phyloP scores from a whole-genome alignment of 1,140 invertebrate genomes.

The Drosophila sproati region DNA sequence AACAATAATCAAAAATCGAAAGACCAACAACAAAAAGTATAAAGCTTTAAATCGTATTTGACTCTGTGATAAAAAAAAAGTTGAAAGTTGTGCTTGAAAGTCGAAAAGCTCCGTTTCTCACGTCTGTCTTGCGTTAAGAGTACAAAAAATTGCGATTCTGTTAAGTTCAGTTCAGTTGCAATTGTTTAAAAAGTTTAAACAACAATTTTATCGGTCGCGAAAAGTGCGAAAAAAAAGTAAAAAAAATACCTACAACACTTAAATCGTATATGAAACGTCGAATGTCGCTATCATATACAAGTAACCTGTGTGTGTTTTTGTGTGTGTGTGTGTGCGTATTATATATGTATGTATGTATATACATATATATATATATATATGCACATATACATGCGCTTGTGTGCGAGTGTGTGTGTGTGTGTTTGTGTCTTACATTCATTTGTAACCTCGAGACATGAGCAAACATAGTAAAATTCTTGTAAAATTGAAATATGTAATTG shows the following conservation, averaged over 20 bases:
- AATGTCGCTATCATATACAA: conserved; percentile 27
- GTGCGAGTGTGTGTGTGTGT: conserved; percentile 58
- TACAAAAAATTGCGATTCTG: conserved; percentile 38
- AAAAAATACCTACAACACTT: conserved; percentile 37
- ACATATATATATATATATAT: conserved; percentile 14
- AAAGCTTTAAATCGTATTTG: conserved; percentile 33
- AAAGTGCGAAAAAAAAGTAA: conserved; percentile 67
- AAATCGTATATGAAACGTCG: conserved; percentile 31
- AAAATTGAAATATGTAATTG: conserved; percentile 41
- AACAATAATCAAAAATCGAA: conserved; percentile 28
- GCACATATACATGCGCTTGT: conserved; percentile 39
- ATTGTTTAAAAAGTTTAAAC: conserved; percentile 35
- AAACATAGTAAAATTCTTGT: conserved; percentile 33
- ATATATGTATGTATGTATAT: conserved; percentile 22
- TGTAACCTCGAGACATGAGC: conserved; percentile 22
- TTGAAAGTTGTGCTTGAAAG: conserved; percentile 49
- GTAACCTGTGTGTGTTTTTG: conserved; percentile 7
- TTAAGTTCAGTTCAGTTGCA: conserved; percentile 20
- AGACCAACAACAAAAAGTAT: conserved; percentile 15
- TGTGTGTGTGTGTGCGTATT: conserved; percentile 28
- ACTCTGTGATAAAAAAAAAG: conserved; percentile 44
- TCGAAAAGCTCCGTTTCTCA: conserved; percentile 44
- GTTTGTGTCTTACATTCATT: conserved; percentile 39
- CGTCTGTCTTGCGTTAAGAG: conserved; percentile 32
- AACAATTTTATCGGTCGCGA: conserved; percentile 65